Percentiles rank a stretch among this genome's conserved stretches.
Conservation (phyloP, 1,140 invertebrate genomes). For the Chlorops oryzae region DNA sequence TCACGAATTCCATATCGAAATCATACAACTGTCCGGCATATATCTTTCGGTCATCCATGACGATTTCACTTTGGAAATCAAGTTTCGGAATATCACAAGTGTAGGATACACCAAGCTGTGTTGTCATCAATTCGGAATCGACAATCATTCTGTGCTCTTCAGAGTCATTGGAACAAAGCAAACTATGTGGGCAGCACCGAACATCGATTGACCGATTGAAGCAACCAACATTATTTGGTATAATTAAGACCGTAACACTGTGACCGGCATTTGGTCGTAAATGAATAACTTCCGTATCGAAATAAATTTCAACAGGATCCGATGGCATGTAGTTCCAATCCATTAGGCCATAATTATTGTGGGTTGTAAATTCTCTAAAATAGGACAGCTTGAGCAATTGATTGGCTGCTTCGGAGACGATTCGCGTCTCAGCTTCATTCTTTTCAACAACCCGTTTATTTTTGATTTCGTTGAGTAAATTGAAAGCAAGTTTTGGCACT, state of each 20-base stretch:
- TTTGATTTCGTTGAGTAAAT: conserved; percentile 17
- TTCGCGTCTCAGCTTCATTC: conserved; percentile 31
- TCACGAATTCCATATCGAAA: conserved; percentile 32
- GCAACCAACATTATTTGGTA: conserved; percentile 32
- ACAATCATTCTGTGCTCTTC: not conserved
- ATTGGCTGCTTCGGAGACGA: conserved; percentile 28
- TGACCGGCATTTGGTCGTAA: conserved; percentile 35
- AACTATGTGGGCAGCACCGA: conserved; percentile 27
- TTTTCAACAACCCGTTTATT: conserved; percentile 34
- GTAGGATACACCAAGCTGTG: conserved; percentile 18
- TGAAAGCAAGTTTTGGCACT: conserved; percentile 20
- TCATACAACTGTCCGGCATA: conserved; percentile 32
- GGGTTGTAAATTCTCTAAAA: conserved; percentile 28
- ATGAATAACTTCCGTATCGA: conserved; percentile 36
- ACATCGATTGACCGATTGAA: conserved; percentile 29
- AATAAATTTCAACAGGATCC: conserved; percentile 33
- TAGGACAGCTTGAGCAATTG: conserved; percentile 26
- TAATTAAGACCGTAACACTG: conserved; percentile 29
- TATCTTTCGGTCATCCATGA: conserved; percentile 17
- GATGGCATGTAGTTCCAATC: conserved; percentile 40
- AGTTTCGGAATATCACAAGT: conserved; percentile 32
- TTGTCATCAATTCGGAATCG: conserved; percentile 4
- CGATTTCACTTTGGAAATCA: conserved; percentile 24
- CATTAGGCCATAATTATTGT: conserved; percentile 35
- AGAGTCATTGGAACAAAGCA: conserved; percentile 1